phyloP scores from a whole-genome alignment of 2,888 invertebrate genomes.

The Tipula helvola region DNA sequence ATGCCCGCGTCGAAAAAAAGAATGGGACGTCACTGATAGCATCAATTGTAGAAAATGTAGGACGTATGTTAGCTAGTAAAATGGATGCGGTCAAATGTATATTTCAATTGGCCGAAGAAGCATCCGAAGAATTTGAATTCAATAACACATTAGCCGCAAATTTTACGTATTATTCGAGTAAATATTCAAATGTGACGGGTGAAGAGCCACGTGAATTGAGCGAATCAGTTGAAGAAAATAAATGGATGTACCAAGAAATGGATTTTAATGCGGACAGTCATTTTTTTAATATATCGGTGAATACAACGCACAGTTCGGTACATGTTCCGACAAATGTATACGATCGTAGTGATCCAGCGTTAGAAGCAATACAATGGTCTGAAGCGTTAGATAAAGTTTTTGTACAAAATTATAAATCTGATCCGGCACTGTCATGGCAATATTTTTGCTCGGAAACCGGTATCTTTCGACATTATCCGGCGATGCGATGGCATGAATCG shows the following conservation, averaged over 20 bases:
- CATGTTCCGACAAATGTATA: slow-evolving; percentile 92
- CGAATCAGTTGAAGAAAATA: slow-evolving; percentile 25
- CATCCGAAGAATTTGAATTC: slow-evolving; percentile 49
- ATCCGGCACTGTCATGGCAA: slow-evolving; percentile 91
- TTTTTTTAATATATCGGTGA: slow-evolving; percentile 73
- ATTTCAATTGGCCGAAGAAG: slow-evolving; percentile 44
- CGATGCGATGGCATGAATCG: slow-evolving; percentile 51
- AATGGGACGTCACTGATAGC: slow-evolving; percentile 66
- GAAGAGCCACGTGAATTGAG: slow-evolving; percentile 25
- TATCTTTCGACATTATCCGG: slow-evolving; percentile 85
- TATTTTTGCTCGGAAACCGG: slow-evolving; percentile 94
- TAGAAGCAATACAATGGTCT: slow-evolving; percentile 83
- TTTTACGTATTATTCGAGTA: slow-evolving; percentile 66
- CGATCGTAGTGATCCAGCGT: slow-evolving; percentile 59
- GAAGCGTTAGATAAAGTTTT: slow-evolving; percentile 73
- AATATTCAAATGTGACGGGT: slow-evolving; percentile 48
- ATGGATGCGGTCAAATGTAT: slow-evolving; percentile 69
- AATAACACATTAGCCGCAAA: slow-evolving; percentile 31
- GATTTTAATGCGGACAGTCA: slow-evolving; percentile 59
- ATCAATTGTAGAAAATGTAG: slow-evolving; percentile 69
- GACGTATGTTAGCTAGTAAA: slow-evolving; percentile 74
- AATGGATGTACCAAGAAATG: slow-evolving; percentile 42
- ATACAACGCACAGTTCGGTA: slow-evolving; percentile 69
- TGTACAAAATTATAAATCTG: slow-evolving; percentile 68
- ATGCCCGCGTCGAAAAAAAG: slow-evolving; percentile 66